phyloP scores from a whole-genome alignment of 2,797 vertebrate species.

The Hypotaenidia okinawae region DNA sequence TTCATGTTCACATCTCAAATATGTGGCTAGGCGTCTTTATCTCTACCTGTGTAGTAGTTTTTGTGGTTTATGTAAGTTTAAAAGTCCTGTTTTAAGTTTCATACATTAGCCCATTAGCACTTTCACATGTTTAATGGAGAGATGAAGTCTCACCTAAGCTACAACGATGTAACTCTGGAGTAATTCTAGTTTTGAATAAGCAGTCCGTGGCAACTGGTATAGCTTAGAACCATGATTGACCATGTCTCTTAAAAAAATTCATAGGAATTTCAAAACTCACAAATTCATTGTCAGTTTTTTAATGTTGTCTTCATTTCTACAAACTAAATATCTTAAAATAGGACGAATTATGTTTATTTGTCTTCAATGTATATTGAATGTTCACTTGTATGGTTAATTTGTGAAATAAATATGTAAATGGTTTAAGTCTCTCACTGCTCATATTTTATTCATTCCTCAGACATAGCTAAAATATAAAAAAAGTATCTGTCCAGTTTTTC shows the following conservation, averaged over 20 bases:
- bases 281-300: slow-evolving; percentile 23
- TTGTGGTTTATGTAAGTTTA: background rate
- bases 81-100: background rate
- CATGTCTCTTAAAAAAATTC: background rate
- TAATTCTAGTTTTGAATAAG: background rate
- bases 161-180: background rate
- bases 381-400: slow-evolving; percentile 41
- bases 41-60: background rate
- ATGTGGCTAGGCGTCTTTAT: background rate
- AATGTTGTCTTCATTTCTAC: slow-evolving; percentile 18
- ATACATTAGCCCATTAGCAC: background rate
- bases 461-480: background rate
- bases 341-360: background rate
- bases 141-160: background rate
- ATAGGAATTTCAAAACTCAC: background rate
- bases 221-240: background rate
- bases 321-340: background rate
- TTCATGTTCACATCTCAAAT: slow-evolving; percentile 4
- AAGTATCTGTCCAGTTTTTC: background rate
- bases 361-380: slow-evolving; percentile 36
- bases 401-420: slow-evolving; percentile 71
- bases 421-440: background rate
- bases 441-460: slow-evolving; percentile 10
- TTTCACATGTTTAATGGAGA: background rate
- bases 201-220: background rate